Base-by-base conservation (phyloP, 2,888 invertebrate genomes). In the Steinernema hermaphroditum region DNA sequence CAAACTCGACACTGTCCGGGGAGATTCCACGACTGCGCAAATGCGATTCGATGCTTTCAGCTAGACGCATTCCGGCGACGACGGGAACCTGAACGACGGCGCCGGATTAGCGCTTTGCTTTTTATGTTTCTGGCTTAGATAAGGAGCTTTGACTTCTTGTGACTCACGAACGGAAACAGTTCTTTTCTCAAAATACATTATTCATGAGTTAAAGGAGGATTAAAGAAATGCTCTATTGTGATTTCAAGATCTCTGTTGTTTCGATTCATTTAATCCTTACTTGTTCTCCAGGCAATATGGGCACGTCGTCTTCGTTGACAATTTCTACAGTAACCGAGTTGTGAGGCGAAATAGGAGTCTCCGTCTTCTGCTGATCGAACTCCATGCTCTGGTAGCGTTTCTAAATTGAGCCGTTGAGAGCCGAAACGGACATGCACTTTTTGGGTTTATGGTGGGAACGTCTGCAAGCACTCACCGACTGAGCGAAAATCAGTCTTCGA, bases 1-100 rank as follows among this genome's bases (percentile, higher is more conserved):
- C 90, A 73, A 91, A 90, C 83, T 91, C 91, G 77, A 91, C 90
- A 70, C 87, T 87, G 74, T 89, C 89, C 73, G 91, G 84, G 86
- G 91, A 91, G 77, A 92, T 89, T 79, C 91, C 91, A 62, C 92
- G 90, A 77, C 91, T 89, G 78, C 91, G 91, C 86, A 92, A 90
- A 68, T 90, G 89, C 78, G 90, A 90, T 72, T 89, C 88, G 72
- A 92, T 87, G 44, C 91, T 91, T 82, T 91, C 91, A 74, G 92
- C 92, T 88, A 68, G 89, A 8, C 68, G 75, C 68, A 70, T 70
- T 24, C 80, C 80, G 16, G 77, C 69, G 1, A 81, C 72, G 9
- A 71, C 76, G 46, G 76, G 75, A 22, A 79, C 73, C 79, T 81
- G 50, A 57, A 78, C 68, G 62, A 62, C 16, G 62, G 8, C 12